Base-by-base conservation (phyloP, 2,888 invertebrate genomes). In the Sphaeridia pumilis region DNA sequence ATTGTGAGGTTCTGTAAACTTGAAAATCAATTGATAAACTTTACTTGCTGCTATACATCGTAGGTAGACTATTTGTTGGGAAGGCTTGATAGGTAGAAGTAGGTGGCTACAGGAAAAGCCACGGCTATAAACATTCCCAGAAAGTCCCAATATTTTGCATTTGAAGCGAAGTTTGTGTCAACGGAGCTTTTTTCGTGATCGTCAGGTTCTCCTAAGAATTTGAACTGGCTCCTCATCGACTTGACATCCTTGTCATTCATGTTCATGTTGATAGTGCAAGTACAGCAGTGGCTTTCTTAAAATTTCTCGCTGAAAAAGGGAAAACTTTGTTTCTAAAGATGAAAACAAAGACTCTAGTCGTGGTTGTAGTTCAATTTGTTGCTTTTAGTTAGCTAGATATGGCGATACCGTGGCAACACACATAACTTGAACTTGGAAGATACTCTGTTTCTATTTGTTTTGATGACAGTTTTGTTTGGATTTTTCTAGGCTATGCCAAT, bases 401-500 rank as follows among this genome's bases (percentile, higher is more conserved):
- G n/a, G n/a, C n/a, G n/a, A n/a, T n/a, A n/a, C n/a, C n/a, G n/a
- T n/a, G n/a, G n/a, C n/a, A n/a, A n/a, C n/a, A n/a, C n/a, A n/a
- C n/a, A n/a, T n/a, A n/a, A n/a, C n/a, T n/a, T n/a, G n/a, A n/a
- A n/a, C n/a, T n/a, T n/a, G n/a, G n/a, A n/a, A n/a, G n/a, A n/a
- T n/a, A n/a, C n/a, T n/a, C n/a, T n/a, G n/a, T n/a, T n/a, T n/a
- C n/a, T n/a, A n/a, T n/a, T n/a, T n/a, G n/a, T n/a, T n/a, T n/a
- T n/a, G n/a, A n/a, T n/a, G n/a, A n/a, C n/a, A n/a, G n/a, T n/a
- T n/a, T n/a, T n/a, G n/a, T n/a, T n/a, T n/a, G n/a, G n/a, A n/a
- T n/a, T n/a, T n/a, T 73, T 75, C n/a, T 70, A 88, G 90, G 66
- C 75, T 89, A 52, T 70, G 84, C 26, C 90, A 90, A 70, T 90